These are phyloP conservation scores for Belgica antarctica DNA, from an alignment of 2,888 invertebrate genomes.

Conservation along the genomic window DNA sequence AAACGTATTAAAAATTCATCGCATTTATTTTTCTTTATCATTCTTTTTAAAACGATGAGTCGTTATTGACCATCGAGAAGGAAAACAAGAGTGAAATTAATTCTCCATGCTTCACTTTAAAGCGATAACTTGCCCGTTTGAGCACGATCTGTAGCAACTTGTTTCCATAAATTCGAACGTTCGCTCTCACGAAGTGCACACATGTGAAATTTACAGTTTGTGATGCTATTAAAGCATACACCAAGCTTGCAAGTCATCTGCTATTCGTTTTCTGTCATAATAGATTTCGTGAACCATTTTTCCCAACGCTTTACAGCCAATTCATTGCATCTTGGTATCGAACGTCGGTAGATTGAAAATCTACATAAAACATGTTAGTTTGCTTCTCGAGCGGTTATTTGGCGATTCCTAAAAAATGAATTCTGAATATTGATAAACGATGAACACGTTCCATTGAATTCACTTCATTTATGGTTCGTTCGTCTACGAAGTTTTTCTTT, in stretches of 20 bases:
- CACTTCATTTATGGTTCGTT: conserved; percentile 2
- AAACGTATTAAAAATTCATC: conserved; percentile 40
- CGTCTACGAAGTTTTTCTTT: conserved; percentile 4
- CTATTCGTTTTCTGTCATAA: conserved; percentile 8
- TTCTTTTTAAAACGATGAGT: background rate
- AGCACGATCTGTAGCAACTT: conserved; percentile 40
- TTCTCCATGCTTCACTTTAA: conserved; percentile 34
- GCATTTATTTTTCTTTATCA: conserved; percentile 17
- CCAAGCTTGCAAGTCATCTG: conserved; percentile 44
- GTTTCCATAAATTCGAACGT: conserved; percentile 28
- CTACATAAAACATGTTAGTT: too few species aligned
- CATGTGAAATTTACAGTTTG: conserved; percentile 17
- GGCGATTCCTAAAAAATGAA: background rate
- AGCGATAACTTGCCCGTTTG: conserved; percentile 37
- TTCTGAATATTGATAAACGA: conserved; percentile 2
- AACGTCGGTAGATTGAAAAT: too few species aligned
- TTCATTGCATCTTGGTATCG: too few species aligned
- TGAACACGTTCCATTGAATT: background rate
- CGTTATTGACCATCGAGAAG: conserved; percentile 14
- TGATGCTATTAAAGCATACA: background rate
- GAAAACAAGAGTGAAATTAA: conserved; percentile 3
- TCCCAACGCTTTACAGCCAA: background rate
- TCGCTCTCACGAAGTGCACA: conserved; percentile 15
- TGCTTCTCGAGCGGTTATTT: too few species aligned
- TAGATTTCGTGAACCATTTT: background rate